Evolutionary conservation across 64 coral and sea anemone species (phyloP), one percentile per base, ranked within the genome.

Genomic region (Stichodactyla mertensii): DNA sequence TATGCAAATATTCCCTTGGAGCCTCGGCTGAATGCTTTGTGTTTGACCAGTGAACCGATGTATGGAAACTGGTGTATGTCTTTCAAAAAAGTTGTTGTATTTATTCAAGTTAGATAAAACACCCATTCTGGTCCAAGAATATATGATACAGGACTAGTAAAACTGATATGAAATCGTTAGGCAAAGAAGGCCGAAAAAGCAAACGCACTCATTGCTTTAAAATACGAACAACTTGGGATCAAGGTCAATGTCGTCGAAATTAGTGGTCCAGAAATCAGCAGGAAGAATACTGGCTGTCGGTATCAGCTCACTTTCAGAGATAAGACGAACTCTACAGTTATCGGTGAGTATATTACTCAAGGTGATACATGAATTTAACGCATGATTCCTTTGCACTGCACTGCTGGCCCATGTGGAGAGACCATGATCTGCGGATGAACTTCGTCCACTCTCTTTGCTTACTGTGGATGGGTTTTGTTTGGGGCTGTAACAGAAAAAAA

Each of bases 261-360:
- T 52, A 12, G 19, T 85, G 8, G 89, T 85, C 94, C 94, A 97
- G 71, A 97, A 93, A 70, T 93, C 86, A 55, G 54, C 52, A 55
- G 94, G 94, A 19, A 97, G 70, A 74, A 93, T 70, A 64, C 57
- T 85, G 3, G 60, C 82, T 71, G 91, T 88, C 28, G 94, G 94
- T 80, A 89, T 45, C 36, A 93, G 80, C 87, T 97, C 94, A 82
- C 90, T 53, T 55, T 87, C 78, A 60, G 84, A 10, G 16, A 93
- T 90, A 2, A 84, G 54, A 27, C 88, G 85, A 28, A 93, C 86
- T 45, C 54, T n/a, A 51, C 91, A 97, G n/a, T 84, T 84, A 69
- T 12, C 22, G 70, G 55, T 81, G 82, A 57, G 89, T 86, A 57
- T 83, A 51, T 84, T 24, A 22, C 45, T 71, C 80, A 31, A 58